Evolutionary conservation across 1,140 invertebrate species (phyloP), one percentile per base, ranked within the genome.

Genomic region (Drosophila arawakana): DNA sequence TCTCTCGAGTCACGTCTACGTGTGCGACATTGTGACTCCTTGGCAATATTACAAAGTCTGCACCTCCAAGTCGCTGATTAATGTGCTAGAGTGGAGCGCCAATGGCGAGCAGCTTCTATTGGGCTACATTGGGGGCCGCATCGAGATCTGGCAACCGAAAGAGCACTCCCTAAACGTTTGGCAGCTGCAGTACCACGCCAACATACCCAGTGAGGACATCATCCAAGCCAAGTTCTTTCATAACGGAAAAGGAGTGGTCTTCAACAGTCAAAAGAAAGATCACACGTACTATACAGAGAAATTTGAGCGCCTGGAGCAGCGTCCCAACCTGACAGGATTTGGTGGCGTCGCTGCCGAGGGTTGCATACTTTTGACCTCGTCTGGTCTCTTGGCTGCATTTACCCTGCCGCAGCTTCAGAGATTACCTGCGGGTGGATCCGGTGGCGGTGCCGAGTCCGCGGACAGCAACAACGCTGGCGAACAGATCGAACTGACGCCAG

Each of bases 161-260:
- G 96, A 97, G 70, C 95, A 96, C 90, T 92, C 97, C 30, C 93
- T 98, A 1, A 97, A 97, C 91, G 95, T 97, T n/a, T 98, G 97
- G 96, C 92, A 90, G 0, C 93, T 94, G 54, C 76, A 93, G 0
- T 94, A 93, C 58, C 90, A 81, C 59, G 93, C 93, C 25, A 92
- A 72, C 47, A 93, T 94, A 70, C 92, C 93, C 93, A 96, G 96
- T 13, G 97, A 98, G 93, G 95, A 96, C 74, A 97, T 98, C 80
- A 94, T 97, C 44, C 94, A 95, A 46, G 95, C 95, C 2, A 95
- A 94, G 18, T 98, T 97, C 93, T 98, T 97, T 92, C 96, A 97
- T 92, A 96, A 96, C 91, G 97, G 97, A 0, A 95, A 96, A 75
- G 96, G 96, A 15, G 74, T 94, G 0, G 66, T 92, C 4, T 88